Conservation (phyloP, 2,888 invertebrate species). For the Dryocosmus kuriphilus region DNA sequence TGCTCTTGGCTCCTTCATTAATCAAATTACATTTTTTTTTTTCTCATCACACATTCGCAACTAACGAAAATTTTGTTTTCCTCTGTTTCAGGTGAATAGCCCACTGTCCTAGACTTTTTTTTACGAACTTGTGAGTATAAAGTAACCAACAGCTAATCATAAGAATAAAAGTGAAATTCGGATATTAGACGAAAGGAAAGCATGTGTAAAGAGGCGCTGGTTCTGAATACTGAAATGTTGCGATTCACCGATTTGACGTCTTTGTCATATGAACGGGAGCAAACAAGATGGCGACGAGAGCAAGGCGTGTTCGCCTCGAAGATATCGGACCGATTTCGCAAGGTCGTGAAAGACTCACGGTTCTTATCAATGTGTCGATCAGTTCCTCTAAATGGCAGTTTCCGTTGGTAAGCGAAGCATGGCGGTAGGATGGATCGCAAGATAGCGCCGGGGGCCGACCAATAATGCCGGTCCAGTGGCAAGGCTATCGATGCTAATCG, state of each 20-base stretch:
- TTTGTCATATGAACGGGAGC: neutral
- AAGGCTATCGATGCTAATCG: conserved; percentile 73
- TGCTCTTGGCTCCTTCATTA: neutral
- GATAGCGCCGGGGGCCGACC: conserved; percentile 60
- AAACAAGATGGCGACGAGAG: conserved; percentile 52
- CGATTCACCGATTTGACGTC: conserved; percentile 39
- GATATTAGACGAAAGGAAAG: too few relatives aligned
- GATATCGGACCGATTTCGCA: conserved; percentile 53
- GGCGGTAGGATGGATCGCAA: conserved; percentile 60
- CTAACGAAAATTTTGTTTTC: neutral
- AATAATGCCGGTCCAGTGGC: conserved; percentile 66
- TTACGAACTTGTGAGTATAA: neutral
- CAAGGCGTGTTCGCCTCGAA: conserved; percentile 50
- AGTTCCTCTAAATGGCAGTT: conserved; percentile 52
- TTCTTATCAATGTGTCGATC: conserved; percentile 57
- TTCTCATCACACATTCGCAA: neutral
- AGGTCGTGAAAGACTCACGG: conserved; percentile 59
- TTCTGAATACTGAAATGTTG: too few relatives aligned
- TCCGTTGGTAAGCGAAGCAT: conserved; percentile 54
- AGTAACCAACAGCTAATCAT: neutral
- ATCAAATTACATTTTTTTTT: neutral
- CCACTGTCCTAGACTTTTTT: neutral
- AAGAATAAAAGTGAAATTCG: too few relatives aligned
- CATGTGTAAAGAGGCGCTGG: neutral
- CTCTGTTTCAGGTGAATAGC: neutral